Base-by-base conservation (phyloP, 2,113 vertebrate genomes). In the Oncorhynchus clarkii region DNA sequence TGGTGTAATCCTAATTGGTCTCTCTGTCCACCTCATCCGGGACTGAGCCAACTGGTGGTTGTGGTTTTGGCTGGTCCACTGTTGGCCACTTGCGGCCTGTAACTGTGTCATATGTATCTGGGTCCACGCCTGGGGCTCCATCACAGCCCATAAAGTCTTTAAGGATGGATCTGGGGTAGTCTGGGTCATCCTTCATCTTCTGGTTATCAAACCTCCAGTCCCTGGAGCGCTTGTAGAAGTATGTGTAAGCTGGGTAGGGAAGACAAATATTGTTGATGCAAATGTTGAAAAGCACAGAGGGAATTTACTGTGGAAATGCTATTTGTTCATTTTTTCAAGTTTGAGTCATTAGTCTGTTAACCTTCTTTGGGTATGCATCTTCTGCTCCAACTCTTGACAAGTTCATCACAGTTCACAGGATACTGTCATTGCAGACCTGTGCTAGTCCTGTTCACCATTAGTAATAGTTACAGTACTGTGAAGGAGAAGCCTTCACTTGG, bases 201-300 rank as follows among this genome's bases (percentile, higher is more conserved):
- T 82, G 94, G 1, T 99, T 99, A 92, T 99, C 94, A 0, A 98
- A 97, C 78, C 97, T 96, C 98, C 98, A 99, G 92, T 99, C 99
- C 80, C 93, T 95, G 60, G 91, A 89, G 84, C 96, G 96, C 89
- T 96, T 96, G 91, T 98, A 98, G 94, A 99, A 97, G 87, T 96
- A 99, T 22, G 97, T 99, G 85, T 94, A 95, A 3, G 94, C 97
- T 99, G 92, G 66, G 59, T 12, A 45, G 39, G 14, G n/a, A 59
- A 9, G 14, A 26, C 8, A 18, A 68, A 29, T 68, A 26, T 68
- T 68, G n/a, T 62, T 62, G n/a, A 7, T 62, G n/a, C n/a, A 24
- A 22, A 20, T 62, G n/a, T 22, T 20, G n/a, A 22, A 62, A 22
- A 18, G 49, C 49, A 14, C 16, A 0, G 3, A 14, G 49, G 49